Conservation (phyloP, 2,888 invertebrate species). For the Tridacna gigas region DNA sequence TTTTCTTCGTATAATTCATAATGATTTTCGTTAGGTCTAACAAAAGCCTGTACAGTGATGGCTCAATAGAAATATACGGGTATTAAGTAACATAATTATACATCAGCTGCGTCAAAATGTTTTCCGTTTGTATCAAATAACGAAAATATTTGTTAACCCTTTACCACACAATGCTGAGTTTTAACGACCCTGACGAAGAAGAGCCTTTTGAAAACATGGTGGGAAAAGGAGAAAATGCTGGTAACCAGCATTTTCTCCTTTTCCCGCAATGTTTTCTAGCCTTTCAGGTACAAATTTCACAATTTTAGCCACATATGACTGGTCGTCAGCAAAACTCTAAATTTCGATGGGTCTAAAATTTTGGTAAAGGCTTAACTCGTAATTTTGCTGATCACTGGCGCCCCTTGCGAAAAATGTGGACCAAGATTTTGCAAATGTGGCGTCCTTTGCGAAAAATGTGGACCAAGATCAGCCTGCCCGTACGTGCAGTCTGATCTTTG, state of each 20-base stretch:
- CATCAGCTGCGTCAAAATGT: neutral
- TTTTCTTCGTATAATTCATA: too few relatives aligned
- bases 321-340: too few relatives aligned
- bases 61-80: neutral
- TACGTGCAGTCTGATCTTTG: too few relatives aligned
- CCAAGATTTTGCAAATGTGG: too few relatives aligned
- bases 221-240: constrained; percentile 5
- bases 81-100: constrained; percentile 21
- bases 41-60: too few relatives aligned
- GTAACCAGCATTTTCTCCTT: neutral
- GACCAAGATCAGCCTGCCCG: too few relatives aligned
- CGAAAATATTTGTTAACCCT: neutral
- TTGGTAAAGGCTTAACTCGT: too few relatives aligned
- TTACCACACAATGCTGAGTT: neutral
- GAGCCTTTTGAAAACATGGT: neutral
- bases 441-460: too few relatives aligned
- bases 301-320: neutral
- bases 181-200: neutral
- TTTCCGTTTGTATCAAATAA: constrained; percentile 21
- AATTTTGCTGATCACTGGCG: too few relatives aligned
- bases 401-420: too few relatives aligned
- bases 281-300: neutral
- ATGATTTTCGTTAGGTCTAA: too few relatives aligned
- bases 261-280: neutral
- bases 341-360: too few relatives aligned